phyloP scores from a whole-genome alignment of 64 coral and sea anemone genomes.

The Catalaphyllia jardinei region DNA sequence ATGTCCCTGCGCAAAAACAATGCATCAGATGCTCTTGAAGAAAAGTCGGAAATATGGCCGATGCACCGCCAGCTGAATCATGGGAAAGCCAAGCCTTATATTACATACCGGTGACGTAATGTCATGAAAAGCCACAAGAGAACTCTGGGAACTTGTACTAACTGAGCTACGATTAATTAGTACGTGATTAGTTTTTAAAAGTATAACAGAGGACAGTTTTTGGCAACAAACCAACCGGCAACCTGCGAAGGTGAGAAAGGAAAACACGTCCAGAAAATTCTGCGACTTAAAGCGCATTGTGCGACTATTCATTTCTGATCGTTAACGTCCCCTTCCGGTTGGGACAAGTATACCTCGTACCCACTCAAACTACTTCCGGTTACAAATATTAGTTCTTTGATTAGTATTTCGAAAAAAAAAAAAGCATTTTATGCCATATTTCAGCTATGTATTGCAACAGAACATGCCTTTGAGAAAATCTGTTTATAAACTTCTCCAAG shows the following conservation, averaged over 20 bases:
- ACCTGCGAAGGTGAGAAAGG: neutral
- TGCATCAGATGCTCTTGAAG: conserved; percentile 51
- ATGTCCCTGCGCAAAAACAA: conserved; percentile 93
- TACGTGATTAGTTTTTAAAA: neutral
- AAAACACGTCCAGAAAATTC: neutral
- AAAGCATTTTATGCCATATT: neutral
- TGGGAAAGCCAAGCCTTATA: conserved; percentile 92
- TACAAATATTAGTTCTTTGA: neutral
- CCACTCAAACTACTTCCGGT: neutral
- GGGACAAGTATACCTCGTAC: neutral
- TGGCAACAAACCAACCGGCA: neutral
- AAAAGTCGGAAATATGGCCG: conserved; percentile 78
- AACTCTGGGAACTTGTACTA: conserved; percentile 4
- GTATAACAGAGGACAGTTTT: neutral
- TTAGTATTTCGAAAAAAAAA: neutral
- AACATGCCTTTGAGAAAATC: no score
- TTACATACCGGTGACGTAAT: conserved; percentile 89
- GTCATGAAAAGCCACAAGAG: neutral
- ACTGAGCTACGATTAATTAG: neutral
- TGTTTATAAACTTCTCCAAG: no score
- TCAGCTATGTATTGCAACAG: no score
- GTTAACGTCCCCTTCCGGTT: neutral
- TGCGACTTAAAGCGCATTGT: neutral
- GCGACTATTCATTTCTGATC: neutral
- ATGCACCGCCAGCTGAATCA: conserved; percentile 37